A percentile compares a stretch with the other conserved stretches of the same genome.
These are phyloP conservation scores for Pachycephus smyrnensis DNA, from an alignment of 2,888 invertebrate species.

Conservation along the genomic window DNA sequence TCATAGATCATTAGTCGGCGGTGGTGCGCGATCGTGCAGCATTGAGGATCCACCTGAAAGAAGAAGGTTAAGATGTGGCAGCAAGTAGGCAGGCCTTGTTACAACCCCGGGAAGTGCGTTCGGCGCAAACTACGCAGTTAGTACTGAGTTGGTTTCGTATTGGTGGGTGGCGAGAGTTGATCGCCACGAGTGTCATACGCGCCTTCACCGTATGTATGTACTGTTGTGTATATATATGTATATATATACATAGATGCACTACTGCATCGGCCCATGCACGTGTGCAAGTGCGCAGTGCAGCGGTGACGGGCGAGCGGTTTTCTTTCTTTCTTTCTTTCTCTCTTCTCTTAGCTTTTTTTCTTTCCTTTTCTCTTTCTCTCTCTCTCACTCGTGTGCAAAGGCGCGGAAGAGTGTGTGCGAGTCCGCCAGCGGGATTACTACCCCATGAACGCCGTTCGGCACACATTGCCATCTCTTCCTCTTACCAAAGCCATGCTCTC, in stretches of 20 bases:
- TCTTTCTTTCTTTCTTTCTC: constrained; percentile 14
- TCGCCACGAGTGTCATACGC: constrained; percentile 40
- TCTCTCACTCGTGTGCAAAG: constrained; percentile 19
- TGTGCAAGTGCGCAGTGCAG: constrained; percentile 5
- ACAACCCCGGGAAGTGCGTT: constrained; percentile 33
- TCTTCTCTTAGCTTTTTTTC: constrained; percentile 16
- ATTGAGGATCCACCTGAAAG: background rate
- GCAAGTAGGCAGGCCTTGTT: background rate
- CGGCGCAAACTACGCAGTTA: constrained; percentile 62
- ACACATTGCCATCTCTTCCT: constrained; percentile 2
- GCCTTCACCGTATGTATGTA: constrained; percentile 29
- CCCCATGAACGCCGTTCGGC: constrained; percentile 6
- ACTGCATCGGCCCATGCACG: constrained; percentile 25
- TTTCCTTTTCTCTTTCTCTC: constrained; percentile 32
- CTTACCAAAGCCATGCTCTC: background rate
- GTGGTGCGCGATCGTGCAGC: background rate
- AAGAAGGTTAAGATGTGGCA: background rate
- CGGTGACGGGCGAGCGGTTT: background rate
- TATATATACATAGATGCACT: constrained; percentile 13
- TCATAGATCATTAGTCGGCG: background rate
- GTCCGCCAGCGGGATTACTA: constrained; percentile 6
- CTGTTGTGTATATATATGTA: constrained; percentile 1
- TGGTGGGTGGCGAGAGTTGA: constrained; percentile 23
- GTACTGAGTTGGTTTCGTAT: constrained; percentile 37
- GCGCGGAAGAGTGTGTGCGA: background rate